These are phyloP conservation scores for Gnathonemus echidnorhynchus DNA, from an alignment of 2,113 vertebrate genomes.

Conservation along the genomic window DNA sequence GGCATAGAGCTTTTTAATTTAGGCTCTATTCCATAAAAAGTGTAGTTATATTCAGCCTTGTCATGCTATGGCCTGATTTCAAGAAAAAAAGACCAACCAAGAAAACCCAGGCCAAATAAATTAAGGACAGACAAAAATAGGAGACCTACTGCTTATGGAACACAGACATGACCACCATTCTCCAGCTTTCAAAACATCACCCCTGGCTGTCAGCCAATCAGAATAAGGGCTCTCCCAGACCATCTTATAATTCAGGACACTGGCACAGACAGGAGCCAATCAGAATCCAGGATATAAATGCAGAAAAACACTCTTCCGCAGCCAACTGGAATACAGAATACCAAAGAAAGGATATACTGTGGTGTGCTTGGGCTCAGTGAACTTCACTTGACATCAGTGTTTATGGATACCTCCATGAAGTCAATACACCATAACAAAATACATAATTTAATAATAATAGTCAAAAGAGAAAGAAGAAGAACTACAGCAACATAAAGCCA, in stretches of 20 bases:
- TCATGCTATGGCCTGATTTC: neutral
- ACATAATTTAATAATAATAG: neutral
- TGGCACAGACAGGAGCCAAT: neutral
- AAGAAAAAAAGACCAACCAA: neutral
- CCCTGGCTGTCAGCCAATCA: neutral
- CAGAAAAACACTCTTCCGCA: neutral
- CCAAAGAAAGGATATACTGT: neutral
- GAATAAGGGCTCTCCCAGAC: neutral
- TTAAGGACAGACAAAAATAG: neutral
- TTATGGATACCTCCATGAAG: neutral
- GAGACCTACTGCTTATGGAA: neutral
- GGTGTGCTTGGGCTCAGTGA: neutral
- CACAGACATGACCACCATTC: neutral
- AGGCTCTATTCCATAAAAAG: neutral
- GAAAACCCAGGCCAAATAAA: constrained; percentile 3
- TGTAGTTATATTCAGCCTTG: neutral
- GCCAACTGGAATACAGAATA: neutral
- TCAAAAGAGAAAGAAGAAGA: neutral
- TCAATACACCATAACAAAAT: neutral
- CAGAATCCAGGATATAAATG: neutral
- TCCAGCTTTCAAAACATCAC: neutral
- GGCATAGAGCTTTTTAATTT: neutral
- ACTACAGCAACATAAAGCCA: neutral
- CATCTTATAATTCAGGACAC: constrained; percentile 6
- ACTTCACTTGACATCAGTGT: neutral